phyloP scores from a whole-genome alignment of 2,797 vertebrate genomes.

The Coregonus suidteri region DNA sequence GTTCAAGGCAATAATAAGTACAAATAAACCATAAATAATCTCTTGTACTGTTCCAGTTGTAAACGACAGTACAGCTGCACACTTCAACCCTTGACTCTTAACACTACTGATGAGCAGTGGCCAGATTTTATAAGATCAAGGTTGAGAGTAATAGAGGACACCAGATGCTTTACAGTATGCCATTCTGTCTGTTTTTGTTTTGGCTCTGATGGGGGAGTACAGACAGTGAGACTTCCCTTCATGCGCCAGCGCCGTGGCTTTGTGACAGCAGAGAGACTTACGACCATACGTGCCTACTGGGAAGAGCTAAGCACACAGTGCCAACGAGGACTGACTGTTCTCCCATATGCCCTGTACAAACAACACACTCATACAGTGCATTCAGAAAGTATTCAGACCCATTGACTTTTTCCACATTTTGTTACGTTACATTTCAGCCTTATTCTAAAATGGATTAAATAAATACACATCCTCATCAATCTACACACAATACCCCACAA shows the following conservation, averaged over 20 bases:
- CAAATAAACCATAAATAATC: too few species aligned
- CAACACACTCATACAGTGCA: too few species aligned
- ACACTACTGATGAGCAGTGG: too few species aligned
- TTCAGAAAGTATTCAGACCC: too few species aligned
- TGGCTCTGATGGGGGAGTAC: neutral
- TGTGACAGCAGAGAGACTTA: constrained; percentile 12
- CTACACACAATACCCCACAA: too few species aligned
- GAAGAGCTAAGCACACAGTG: constrained; percentile 24
- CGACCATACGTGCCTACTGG: neutral
- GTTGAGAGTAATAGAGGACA: neutral
- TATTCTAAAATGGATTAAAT: too few species aligned
- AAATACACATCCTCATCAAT: too few species aligned
- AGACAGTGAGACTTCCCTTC: neutral
- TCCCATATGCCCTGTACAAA: constrained; percentile 44
- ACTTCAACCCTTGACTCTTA: neutral
- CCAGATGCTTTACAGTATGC: neutral
- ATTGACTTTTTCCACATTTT: too few species aligned
- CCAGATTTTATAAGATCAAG: neutral
- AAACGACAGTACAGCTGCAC: neutral
- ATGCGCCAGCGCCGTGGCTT: neutral
- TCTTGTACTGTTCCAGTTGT: neutral
- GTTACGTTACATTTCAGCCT: too few species aligned
- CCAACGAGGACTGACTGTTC: constrained; percentile 36
- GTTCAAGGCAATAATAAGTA: neutral
- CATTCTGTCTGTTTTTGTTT: neutral